A percentile compares a stretch with the other conserved stretches of the same genome.
These are phyloP conservation scores for Neocloeon triangulifer DNA, from an alignment of 1,140 invertebrate genomes.

Conservation along the genomic window DNA sequence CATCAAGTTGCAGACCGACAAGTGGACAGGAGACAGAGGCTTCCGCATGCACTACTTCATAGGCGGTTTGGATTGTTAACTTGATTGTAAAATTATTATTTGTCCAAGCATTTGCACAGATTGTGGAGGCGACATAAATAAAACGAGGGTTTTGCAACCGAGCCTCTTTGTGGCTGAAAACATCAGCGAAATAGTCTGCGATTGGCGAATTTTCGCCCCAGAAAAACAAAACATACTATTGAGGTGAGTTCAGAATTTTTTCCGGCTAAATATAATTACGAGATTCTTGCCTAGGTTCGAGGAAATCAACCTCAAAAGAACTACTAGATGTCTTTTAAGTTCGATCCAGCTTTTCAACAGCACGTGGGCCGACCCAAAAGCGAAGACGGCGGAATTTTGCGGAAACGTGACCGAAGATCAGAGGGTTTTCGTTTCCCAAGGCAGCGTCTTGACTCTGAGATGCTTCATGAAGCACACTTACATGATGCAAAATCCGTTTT, in stretches of 20 bases:
- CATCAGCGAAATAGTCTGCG: conserved; percentile 47
- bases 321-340: conserved; percentile 23
- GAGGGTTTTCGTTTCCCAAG: conserved; percentile 26
- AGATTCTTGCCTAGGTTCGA: too few relatives aligned
- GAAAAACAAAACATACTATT: conserved; percentile 35
- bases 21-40: conserved; percentile 12
- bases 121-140: conserved; percentile 32
- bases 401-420: conserved; percentile 28
- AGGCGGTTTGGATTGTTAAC: too few relatives aligned
- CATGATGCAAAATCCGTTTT: conserved; percentile 27
- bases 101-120: conserved; percentile 18
- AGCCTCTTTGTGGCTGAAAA: too few relatives aligned
- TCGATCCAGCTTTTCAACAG: conserved; percentile 34
- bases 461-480: conserved; percentile 23
- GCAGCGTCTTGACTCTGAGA: conserved; percentile 27
- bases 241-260: too few relatives aligned
- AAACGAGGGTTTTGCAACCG: conserved; percentile 16
- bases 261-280: too few relatives aligned
- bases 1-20: conserved; percentile 18
- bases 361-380: conserved; percentile 13
- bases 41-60: conserved; percentile 19
- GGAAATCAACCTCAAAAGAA: conserved; percentile 14
- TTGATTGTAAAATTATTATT: too few relatives aligned
- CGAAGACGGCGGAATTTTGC: conserved; percentile 37
- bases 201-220: conserved; percentile 55